Evolutionary conservation across 1,140 invertebrate genomes (phyloP).

Genomic region (Anoplolepis gracilipes): DNA sequence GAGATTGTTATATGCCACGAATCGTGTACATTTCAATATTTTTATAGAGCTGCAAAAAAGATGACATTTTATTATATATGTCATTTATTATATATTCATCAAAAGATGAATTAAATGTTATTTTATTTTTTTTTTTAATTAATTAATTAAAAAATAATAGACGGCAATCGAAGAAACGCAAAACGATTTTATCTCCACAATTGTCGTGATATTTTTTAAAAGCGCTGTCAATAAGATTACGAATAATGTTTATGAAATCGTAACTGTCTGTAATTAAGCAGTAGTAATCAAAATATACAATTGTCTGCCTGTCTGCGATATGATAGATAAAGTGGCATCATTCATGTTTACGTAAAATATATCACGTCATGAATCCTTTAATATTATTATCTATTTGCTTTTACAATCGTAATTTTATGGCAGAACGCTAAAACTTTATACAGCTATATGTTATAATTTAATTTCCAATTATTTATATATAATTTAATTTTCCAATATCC

Average conservation of each 20-base stretch:
- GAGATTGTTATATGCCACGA: neutral
- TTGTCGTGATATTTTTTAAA: conserved; percentile 12
- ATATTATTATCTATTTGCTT: neutral
- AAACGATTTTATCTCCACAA: conserved; percentile 12
- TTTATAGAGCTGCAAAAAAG: neutral
- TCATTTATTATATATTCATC: too few relatives aligned
- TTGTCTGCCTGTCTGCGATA: neutral
- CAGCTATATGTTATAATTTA: too few relatives aligned
- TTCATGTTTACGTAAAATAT: neutral
- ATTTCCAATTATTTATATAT: too few relatives aligned
- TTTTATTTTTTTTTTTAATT: too few relatives aligned
- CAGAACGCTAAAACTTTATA: too few relatives aligned
- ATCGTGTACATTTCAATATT: neutral
- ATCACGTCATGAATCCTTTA: neutral
- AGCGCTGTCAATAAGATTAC: neutral
- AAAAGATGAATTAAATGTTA: too few relatives aligned
- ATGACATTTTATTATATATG: neutral
- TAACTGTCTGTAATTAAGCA: conserved; percentile 10
- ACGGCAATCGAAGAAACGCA: neutral
- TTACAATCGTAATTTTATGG: neutral
- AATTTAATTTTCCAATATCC: too few relatives aligned
- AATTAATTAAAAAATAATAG: too few relatives aligned
- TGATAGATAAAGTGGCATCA: neutral
- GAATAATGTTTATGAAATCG: neutral
- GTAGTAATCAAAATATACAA: neutral